Evolutionary conservation across 2,797 vertebrate genomes (phyloP).

Genomic region (Carapus acus): DNA sequence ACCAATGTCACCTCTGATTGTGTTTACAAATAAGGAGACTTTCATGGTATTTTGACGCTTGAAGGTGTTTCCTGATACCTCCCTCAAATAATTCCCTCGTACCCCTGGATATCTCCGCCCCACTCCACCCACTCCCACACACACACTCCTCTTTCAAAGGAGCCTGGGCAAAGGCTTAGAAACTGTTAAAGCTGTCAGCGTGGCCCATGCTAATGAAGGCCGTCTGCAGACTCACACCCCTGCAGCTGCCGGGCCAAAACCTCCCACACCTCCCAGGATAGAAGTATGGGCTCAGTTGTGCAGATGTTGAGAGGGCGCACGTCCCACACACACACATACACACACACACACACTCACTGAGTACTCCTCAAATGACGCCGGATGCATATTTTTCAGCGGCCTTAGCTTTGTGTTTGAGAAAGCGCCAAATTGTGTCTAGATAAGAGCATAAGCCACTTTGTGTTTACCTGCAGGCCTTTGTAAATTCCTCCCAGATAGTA

Average conservation of each 20-base stretch:
- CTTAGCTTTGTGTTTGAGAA: not conserved
- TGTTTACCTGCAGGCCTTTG: conserved; percentile 14
- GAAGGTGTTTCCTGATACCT: no score
- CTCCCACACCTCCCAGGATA: conserved; percentile 36
- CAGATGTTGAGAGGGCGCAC: no score
- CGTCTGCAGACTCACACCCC: conserved; percentile 44
- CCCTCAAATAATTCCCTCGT: no score
- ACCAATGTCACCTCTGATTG: no score
- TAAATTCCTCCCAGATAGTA: conserved; percentile 21
- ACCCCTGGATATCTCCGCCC: no score
- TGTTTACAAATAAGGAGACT: no score
- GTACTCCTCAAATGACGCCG: conserved; percentile 32
- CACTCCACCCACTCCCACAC: not conserved
- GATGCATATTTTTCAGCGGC: not conserved
- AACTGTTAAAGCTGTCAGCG: conserved; percentile 36
- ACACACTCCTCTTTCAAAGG: conserved; percentile 2
- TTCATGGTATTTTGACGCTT: no score
- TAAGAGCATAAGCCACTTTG: conserved; percentile 18
- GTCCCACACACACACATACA: not conserved
- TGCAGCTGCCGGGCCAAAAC: conserved; percentile 55
- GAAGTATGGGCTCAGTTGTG: conserved; percentile 35
- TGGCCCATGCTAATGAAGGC: conserved; percentile 38
- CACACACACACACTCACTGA: conserved; percentile 22
- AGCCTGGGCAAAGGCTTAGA: conserved; percentile 15
- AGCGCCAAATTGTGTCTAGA: conserved; percentile 14